Base-by-base conservation (phyloP, 2,797 vertebrate species). In the Galago senegalensis region DNA sequence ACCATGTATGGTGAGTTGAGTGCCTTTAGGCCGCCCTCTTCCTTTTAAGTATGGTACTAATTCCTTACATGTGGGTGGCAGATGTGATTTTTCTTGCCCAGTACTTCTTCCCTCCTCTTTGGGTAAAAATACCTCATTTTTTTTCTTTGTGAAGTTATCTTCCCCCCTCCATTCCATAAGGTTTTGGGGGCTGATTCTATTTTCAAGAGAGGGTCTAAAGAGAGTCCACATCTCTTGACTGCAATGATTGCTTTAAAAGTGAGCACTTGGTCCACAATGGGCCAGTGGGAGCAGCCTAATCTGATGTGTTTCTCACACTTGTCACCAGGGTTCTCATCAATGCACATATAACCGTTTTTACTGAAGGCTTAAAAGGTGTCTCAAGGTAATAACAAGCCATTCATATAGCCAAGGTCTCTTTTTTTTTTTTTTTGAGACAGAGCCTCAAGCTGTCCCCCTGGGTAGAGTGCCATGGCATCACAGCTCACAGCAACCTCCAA, bases 351-450 rank as follows among this genome's bases (percentile, higher is more conserved):
- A 37, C 60, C 56, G 70, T 70, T 95, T 76, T 61, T 70, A 69
- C 70, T 46, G 34, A 84, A 92, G 83, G 27, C 25, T 73, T 49
- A 34, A 70, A 7, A 1, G n/a, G 37, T 11, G 40, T 67, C 37
- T 88, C 84, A 84, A 89, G 8, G 80, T 89, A 81, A 89, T 31
- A 89, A 69, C 5, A 95, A 87, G 53, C 25, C 53, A 60, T 53
- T 84, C 60, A 75, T 3, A 70, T 1, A 87, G 89, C 67, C 37
- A 81, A 5, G 21, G 23, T 75, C 70, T 65, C 82, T 70, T 7
- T 43, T 7, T 43, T 43, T 43, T 43, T 43, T 43, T 43, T 40
- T 40, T 40, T 40, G 37, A 40, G 37, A 40, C 37, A 3, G 4
- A 40, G 37, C 37, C 37, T 40, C 37, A 40, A 40, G 37, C 37